phyloP scores from a whole-genome alignment of 1,140 invertebrate genomes.

The Amyelois transitella region DNA sequence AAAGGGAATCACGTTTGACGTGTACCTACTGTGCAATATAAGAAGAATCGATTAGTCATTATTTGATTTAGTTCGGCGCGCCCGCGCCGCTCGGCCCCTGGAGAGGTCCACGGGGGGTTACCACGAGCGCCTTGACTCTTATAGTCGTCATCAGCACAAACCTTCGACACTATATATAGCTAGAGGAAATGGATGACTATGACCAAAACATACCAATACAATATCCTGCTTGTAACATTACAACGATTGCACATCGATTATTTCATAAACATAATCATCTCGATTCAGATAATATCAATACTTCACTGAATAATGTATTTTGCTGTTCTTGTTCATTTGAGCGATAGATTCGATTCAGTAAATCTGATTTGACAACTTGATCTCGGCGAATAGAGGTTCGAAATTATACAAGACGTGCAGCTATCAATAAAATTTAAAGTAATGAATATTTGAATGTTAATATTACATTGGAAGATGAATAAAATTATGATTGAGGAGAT shows the following conservation, averaged over 20 bases:
- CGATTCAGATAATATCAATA: not conserved
- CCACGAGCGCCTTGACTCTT: conserved; percentile 47
- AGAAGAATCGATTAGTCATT: conserved; percentile 73
- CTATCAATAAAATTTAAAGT: not conserved
- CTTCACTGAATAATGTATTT: not conserved
- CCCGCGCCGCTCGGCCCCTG: conserved; percentile 41
- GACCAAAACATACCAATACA: conserved; percentile 12
- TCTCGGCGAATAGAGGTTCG: not conserved
- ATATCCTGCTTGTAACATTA: not conserved
- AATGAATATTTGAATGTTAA: not conserved
- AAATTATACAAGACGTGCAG: not conserved
- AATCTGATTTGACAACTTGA: not conserved
- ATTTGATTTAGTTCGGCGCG: conserved; percentile 72
- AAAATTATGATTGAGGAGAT: conserved; percentile 7
- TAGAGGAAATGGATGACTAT: conserved; percentile 34
- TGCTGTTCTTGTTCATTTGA: not conserved
- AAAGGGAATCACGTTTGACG: conserved; percentile 68
- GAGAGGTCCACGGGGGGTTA: conserved; percentile 53
- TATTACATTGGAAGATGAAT: not conserved
- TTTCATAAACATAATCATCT: not conserved
- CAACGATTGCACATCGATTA: conserved; percentile 1
- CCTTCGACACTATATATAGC: conserved; percentile 62
- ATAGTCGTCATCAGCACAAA: conserved; percentile 50
- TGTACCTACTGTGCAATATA: conserved; percentile 74
- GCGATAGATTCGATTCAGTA: not conserved